These are phyloP conservation scores for Gonocerus acuteangulatus DNA, from an alignment of 2,888 invertebrate species.

Conservation along the genomic window DNA sequence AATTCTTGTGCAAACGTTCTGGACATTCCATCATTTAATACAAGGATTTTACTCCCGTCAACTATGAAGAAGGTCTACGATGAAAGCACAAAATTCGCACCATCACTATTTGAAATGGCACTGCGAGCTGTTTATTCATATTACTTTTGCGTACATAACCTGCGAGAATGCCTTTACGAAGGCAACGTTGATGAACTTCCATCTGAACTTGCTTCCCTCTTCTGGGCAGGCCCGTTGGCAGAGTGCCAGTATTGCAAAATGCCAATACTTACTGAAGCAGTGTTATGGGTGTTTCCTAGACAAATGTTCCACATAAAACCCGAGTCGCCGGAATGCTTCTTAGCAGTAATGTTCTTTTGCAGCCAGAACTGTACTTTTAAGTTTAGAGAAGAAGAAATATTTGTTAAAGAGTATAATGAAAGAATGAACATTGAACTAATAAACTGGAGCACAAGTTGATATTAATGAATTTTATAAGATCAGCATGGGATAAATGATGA, in stretches of 20 bases:
- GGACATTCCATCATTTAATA: constrained; percentile 10
- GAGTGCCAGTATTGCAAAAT: constrained; percentile 23
- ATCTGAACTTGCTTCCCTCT: constrained; percentile 14
- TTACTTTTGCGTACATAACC: neutral
- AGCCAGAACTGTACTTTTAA: constrained; percentile 12
- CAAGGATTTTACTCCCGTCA: constrained; percentile 4
- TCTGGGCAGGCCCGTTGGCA: constrained; percentile 18
- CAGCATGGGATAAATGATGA: no score
- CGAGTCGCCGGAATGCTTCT: neutral
- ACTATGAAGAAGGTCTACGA: constrained; percentile 3
- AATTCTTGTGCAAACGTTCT: neutral
- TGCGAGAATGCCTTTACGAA: constrained; percentile 2
- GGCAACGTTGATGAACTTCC: constrained; percentile 10
- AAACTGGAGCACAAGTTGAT: constrained; percentile 15
- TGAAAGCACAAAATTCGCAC: constrained; percentile 8
- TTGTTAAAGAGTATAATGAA: constrained; percentile 20
- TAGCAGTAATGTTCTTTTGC: constrained; percentile 28
- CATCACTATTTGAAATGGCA: constrained; percentile 26
- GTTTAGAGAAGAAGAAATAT: constrained; percentile 17
- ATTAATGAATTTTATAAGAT: no score
- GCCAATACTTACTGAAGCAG: constrained; percentile 27
- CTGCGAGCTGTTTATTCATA: constrained; percentile 15
- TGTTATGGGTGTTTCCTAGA: constrained; percentile 22
- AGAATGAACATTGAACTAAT: constrained; percentile 21
- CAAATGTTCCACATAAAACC: constrained; percentile 11